phyloP scores from a whole-genome alignment of 2,888 invertebrate species.

The Andricus quercusramuli region DNA sequence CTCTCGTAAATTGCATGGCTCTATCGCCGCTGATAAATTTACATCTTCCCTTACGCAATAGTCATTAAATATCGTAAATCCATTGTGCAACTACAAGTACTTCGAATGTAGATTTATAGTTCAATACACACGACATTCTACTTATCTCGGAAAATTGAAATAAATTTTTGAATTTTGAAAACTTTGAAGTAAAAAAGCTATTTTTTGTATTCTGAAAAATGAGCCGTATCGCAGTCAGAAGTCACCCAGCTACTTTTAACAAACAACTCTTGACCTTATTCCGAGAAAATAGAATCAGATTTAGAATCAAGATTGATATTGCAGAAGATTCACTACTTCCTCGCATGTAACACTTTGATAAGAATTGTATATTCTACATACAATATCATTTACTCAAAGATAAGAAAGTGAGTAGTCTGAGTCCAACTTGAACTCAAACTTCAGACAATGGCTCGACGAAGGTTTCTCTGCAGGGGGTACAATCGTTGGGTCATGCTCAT shows the following conservation, averaged over 20 bases:
- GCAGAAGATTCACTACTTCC: background rate
- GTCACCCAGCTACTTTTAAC: background rate
- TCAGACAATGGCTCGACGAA: conserved; percentile 14
- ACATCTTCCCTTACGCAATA: conserved; percentile 20
- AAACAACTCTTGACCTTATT: background rate
- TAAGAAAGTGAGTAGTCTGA: background rate
- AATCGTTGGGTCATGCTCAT: conserved; percentile 38
- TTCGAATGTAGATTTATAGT: background rate
- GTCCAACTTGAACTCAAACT: conserved; percentile 30
- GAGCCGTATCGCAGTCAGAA: background rate
- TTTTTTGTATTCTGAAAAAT: background rate
- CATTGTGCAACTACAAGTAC: conserved; percentile 15
- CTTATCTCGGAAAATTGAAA: background rate
- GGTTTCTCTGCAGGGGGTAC: conserved; percentile 52
- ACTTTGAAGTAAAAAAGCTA: background rate
- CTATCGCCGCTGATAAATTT: background rate
- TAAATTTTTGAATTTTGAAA: background rate
- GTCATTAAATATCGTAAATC: background rate
- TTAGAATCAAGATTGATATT: background rate
- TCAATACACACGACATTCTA: background rate
- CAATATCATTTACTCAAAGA: conserved; percentile 14
- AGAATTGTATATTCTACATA: background rate
- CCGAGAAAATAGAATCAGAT: too few relatives aligned
- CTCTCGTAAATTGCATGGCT: conserved; percentile 6
- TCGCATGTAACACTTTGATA: background rate